Base-by-base conservation (phyloP, 2,888 invertebrate species). In the Achlya flavicornis region DNA sequence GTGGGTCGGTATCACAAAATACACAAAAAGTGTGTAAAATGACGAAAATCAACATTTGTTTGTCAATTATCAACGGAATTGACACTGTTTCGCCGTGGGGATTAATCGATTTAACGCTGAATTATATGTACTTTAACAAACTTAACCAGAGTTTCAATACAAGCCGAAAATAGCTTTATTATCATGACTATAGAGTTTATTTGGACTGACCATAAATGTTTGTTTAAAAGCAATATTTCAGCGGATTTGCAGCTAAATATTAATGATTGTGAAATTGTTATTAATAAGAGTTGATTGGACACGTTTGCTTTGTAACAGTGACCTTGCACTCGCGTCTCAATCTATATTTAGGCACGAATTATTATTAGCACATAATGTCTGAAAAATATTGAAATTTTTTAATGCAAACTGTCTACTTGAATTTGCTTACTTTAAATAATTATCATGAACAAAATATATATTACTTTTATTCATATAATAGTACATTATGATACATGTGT, bases 1-100 rank as follows among this genome's bases (percentile, higher is more conserved):
- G 53, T 53, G 10, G 53, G 53, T 19, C 33, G 38, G 38, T 14
- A n/a, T 6, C 35, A 41, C 11, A 41, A 38, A 41, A 59, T 48
- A 59, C 35, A n/a, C 57, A 32, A n/a, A 58, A n/a, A 59, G 10
- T 60, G 60, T 60, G 16, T 60, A 60, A 41, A 43, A 60, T 60
- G 43, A 12, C 19, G 60, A 11, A 60, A 60, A 60, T 41, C 41
- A 41, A 26, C 43, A 19, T n/a, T 53, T 60, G 41, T 60, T 60
- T 60, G 60, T 60, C 60, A 60, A 60, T 41, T 41, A 4, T 53
- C 5, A 10, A 53, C 10, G 6, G 41, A 60, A 41, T 41, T 43
- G 60, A 60, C 60, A 60, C 43, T 60, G 60, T 43, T 19, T 4
- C 43, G 60, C 11, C 43, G 19, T 60, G 19, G 33, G 41, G 4